A percentile compares a stretch with the other conserved stretches of the same genome.
Conservation (phyloP, 2,888 invertebrate genomes). For the Timema podura region DNA sequence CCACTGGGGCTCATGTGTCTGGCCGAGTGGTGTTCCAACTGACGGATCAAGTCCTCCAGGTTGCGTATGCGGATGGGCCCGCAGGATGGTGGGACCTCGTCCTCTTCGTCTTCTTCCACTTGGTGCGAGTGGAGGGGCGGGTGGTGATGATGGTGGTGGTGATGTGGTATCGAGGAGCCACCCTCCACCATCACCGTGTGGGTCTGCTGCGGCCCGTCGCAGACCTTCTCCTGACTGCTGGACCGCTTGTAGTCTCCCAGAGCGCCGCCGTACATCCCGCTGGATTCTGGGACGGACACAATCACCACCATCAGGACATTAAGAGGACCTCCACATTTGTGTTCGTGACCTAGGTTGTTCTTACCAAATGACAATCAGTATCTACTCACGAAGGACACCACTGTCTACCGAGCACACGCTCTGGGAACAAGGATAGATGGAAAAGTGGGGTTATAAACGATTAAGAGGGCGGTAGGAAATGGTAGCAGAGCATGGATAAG, state of each 20-base stretch:
- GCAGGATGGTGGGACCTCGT: conserved; percentile 71
- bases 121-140: conserved; percentile 38
- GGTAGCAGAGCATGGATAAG: too few relatives aligned
- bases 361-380: too few relatives aligned
- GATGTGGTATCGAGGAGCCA: conserved; percentile 42
- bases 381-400: too few relatives aligned
- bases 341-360: too few relatives aligned
- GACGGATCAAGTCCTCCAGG: conserved; percentile 84
- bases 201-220: conserved; percentile 60
- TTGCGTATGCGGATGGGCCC: conserved; percentile 82
- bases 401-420: too few relatives aligned
- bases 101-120: conserved; percentile 59
- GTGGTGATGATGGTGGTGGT: conserved; percentile 43
- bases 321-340: too few relatives aligned
- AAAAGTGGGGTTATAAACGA: too few relatives aligned
- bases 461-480: too few relatives aligned
- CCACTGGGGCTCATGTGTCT: conserved; percentile 88
- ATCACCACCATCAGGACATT: not conserved
- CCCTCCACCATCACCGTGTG: conserved; percentile 51
- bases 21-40: conserved; percentile 80
- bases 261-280: conserved; percentile 17
- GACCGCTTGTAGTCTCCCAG: conserved; percentile 58
- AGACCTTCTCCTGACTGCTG: conserved; percentile 65
- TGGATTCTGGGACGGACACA: conserved; percentile 17
- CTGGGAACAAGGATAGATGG: too few relatives aligned